phyloP scores from a whole-genome alignment of 2,113 vertebrate genomes.

The Oreochromis aureus region DNA sequence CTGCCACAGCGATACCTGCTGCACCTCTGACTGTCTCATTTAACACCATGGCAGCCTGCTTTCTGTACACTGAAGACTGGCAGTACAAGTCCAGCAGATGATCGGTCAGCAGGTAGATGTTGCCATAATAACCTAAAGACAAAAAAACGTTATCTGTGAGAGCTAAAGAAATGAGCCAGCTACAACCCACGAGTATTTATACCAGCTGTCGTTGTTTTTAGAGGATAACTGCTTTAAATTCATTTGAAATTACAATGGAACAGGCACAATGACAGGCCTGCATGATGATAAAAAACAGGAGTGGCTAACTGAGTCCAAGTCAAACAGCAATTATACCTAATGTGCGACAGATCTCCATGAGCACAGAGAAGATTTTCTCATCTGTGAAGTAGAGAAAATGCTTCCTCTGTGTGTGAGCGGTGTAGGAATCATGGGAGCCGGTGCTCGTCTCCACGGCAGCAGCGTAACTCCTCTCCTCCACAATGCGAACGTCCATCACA shows the following conservation, averaged over 20 bases:
- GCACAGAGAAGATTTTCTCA: constrained; percentile 74
- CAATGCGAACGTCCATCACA: constrained; percentile 79
- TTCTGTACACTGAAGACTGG: constrained; percentile 77
- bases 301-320: background rate
- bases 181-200: background rate
- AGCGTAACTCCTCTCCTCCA: constrained; percentile 75
- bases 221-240: background rate
- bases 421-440: accelerated
- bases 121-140: constrained; percentile 77
- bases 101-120: constrained; percentile 87
- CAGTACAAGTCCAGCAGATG: constrained; percentile 85
- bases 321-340: constrained; percentile 63
- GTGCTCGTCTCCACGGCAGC: background rate
- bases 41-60: constrained; percentile 88
- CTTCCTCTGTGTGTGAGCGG: constrained; percentile 67
- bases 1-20: constrained; percentile 70
- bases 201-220: background rate
- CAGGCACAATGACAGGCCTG: background rate
- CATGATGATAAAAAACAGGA: background rate
- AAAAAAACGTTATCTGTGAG: background rate
- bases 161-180: background rate
- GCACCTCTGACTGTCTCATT: constrained; percentile 85
- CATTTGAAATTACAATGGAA: background rate
- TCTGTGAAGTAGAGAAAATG: constrained; percentile 88
- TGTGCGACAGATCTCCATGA: constrained; percentile 81